Evolutionary conservation across 2,113 vertebrate species (phyloP).

Genomic region (Colistium nudipinnis): DNA sequence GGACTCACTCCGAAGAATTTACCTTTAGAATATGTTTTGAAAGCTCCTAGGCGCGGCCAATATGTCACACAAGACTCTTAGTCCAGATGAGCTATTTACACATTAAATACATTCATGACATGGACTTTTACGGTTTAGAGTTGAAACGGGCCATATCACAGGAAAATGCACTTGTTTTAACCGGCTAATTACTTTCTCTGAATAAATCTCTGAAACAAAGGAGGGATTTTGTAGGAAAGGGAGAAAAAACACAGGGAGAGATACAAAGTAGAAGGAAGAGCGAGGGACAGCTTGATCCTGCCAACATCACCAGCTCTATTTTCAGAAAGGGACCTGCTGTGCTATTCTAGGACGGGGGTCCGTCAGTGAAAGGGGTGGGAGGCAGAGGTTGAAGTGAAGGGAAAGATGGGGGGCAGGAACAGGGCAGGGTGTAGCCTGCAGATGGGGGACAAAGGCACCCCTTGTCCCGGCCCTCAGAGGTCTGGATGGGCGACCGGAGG

Average conservation of each 20-base stretch:
- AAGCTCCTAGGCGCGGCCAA: neutral
- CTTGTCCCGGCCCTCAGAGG: conserved; percentile 85
- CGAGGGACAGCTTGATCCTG: conserved; percentile 59
- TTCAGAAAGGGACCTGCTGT: conserved; percentile 81
- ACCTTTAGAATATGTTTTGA: conserved; percentile 7
- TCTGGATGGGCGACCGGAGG: conserved; percentile 78
- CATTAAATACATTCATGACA: conserved; percentile 4
- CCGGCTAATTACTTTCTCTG: conserved; percentile 42
- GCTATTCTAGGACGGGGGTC: conserved; percentile 74
- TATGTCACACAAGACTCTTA: neutral
- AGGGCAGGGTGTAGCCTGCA: conserved; percentile 71
- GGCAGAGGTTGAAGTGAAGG: conserved; percentile 67
- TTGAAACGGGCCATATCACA: conserved; percentile 1
- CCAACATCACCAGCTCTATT: conserved; percentile 80
- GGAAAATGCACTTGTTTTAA: conserved; percentile 47
- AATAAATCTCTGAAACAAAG: conserved; percentile 63
- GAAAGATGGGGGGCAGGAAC: conserved; percentile 69
- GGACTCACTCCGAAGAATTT: conserved; percentile 18
- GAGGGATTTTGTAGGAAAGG: conserved; percentile 43
- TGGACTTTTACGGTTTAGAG: neutral
- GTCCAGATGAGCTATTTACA: neutral
- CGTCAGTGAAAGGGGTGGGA: conserved; percentile 61
- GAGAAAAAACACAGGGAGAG: conserved; percentile 9
- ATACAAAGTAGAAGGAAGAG: conserved; percentile 36
- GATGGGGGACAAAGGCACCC: conserved; percentile 85